These are phyloP conservation scores for Scelioninae gen. 2 DNA, from an alignment of 2,888 invertebrate genomes.

Conservation along the genomic window DNA sequence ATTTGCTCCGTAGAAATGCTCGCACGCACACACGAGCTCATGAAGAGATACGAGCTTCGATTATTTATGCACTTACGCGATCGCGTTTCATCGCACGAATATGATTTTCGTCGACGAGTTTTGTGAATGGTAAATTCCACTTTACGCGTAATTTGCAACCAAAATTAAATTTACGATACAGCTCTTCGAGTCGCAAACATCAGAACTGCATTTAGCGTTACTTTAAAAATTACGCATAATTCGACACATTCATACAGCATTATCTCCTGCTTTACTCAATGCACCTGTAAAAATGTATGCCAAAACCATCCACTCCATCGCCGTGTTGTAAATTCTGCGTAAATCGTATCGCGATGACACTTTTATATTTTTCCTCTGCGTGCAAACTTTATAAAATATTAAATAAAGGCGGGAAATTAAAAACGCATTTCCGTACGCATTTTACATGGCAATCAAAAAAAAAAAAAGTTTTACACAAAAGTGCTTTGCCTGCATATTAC, in stretches of 20 bases:
- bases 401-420: no score
- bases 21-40: background rate
- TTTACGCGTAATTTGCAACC: slow-evolving; percentile 21
- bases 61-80: slow-evolving; percentile 30
- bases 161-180: slow-evolving; percentile 17
- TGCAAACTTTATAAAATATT: no score
- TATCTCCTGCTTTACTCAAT: background rate
- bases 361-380: no score
- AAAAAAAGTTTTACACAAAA: no score
- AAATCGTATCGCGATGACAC: no score
- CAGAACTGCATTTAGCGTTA: slow-evolving; percentile 13
- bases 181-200: slow-evolving; percentile 7
- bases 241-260: slow-evolving; percentile 12
- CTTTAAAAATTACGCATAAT: slow-evolving; percentile 16
- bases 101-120: slow-evolving; percentile 13
- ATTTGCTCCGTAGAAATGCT: slow-evolving; percentile 13
- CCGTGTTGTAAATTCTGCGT: slow-evolving; percentile 9
- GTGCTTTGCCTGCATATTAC: no score
- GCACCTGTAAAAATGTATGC: slow-evolving; percentile 1
- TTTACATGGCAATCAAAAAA: no score
- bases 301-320: slow-evolving; percentile 1
- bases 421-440: no score
- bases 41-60: slow-evolving; percentile 12
- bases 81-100: slow-evolving; percentile 30
- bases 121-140: slow-evolving; percentile 28